Evolutionary conservation across 1,140 invertebrate species (phyloP), one percentile per base, ranked within the genome.

Genomic region (Zaprionus kolodkinae): DNA sequence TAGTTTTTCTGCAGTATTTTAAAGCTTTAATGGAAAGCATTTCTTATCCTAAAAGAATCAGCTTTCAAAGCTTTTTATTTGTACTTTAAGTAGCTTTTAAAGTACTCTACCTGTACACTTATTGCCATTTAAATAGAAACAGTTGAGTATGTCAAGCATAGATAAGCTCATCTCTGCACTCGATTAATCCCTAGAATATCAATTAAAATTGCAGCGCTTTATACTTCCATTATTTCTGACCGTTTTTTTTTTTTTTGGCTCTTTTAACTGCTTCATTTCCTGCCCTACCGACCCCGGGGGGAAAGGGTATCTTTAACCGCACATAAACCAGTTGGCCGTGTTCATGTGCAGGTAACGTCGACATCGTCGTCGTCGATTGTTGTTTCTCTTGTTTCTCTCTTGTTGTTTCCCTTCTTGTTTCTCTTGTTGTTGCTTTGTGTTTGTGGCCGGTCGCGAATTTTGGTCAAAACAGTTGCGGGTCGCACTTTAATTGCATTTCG

Each of bases 401-500:
- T 73, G 64, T 60, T 60, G 64, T 50, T 63, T 30, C 27, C 21
- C 17, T 56, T 21, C 21, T 21, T 21, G 35, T 40, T 54, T 48
- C 36, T 21, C 25, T 35, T 54, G 56, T 21, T 45, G 40, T 61
- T 43, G 33, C 21, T 21, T 17, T 56, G 27, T 3, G 57, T 1
- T 62, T 69, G 21, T 40, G 72, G 73, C 60, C 67, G 21, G 21
- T 64, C 62, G 27, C 69, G 50, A 83, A 72, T 87, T 87, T 78
- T 88, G 80, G 80, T 55, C 73, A 88, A 87, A 87, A 80, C 67
- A 80, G 79, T 62, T 63, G 65, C 35, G 61, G 72, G 62, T 62
- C 54, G 70, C 64, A 79, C 72, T 72, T 88, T 77, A 83, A 83
- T 83, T 87, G 73, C 76, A 62, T 79, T 86, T 83, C 43, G 38